Conservation (phyloP, 2,797 vertebrate genomes). For the Diceros bicornis region DNA sequence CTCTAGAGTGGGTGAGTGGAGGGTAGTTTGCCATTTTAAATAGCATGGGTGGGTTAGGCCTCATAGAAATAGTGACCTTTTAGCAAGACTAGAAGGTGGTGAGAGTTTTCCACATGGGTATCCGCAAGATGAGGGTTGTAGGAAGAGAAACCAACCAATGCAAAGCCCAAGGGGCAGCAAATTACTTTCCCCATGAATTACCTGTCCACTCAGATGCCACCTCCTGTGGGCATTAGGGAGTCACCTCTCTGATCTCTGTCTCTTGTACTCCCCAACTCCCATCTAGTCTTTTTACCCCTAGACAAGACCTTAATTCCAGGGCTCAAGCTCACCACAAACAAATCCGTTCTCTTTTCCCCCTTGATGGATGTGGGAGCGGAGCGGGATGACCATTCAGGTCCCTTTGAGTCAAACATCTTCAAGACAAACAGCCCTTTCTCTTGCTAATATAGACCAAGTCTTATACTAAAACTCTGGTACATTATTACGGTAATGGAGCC, state of each 20-base stretch:
- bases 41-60: not conserved
- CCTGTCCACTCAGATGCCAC: not conserved
- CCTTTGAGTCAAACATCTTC: not conserved
- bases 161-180: not conserved
- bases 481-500: conserved; percentile 3
- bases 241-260: not conserved
- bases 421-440: conserved; percentile 52
- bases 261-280: not conserved
- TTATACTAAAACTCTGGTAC: not conserved
- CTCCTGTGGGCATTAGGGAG: rapidly evolving
- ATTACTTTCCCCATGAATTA: not conserved
- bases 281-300: not conserved
- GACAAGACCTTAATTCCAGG: not conserved
- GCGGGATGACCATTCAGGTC: not conserved
- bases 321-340: not conserved
- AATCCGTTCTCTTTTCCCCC: not conserved
- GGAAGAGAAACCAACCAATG: not conserved
- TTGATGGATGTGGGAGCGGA: not conserved
- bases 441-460: not conserved
- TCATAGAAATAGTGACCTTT: not conserved
- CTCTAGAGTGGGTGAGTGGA: not conserved
- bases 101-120: not conserved
- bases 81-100: not conserved
- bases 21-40: not conserved
- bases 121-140: not conserved